Evolutionary conservation across 2,113 vertebrate genomes (phyloP).

Genomic region (Megaleporinus macrocephalus): DNA sequence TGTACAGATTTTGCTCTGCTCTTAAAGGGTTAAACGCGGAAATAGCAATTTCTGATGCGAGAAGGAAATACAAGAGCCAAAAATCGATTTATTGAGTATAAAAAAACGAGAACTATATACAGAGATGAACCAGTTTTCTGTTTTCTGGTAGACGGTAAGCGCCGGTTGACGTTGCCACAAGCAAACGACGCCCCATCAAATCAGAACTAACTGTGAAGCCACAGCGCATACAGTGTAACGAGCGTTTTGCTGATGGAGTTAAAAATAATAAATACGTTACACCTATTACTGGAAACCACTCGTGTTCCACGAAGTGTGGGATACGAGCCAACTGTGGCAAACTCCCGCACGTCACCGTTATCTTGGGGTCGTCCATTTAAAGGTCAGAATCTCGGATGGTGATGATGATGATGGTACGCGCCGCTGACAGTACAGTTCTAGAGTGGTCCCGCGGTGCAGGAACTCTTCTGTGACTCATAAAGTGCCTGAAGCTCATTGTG

Average conservation of each 20-base stretch:
- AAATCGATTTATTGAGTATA: neutral
- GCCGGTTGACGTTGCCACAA: neutral
- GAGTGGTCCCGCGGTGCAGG: too few species aligned
- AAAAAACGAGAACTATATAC: conserved; percentile 4
- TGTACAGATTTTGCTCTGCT: too few species aligned
- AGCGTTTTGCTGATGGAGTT: too few species aligned
- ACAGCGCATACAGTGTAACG: neutral
- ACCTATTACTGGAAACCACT: conserved; percentile 31
- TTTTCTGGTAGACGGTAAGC: conserved; percentile 5
- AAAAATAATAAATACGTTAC: neutral
- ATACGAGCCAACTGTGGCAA: neutral
- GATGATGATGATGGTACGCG: too few species aligned
- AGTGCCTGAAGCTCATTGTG: too few species aligned
- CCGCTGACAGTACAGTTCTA: too few species aligned
- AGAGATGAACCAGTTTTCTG: neutral
- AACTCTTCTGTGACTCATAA: too few species aligned
- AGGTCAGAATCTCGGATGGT: too few species aligned
- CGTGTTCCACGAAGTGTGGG: neutral
- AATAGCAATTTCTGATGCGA: too few species aligned
- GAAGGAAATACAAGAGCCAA: neutral
- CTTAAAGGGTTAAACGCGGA: too few species aligned
- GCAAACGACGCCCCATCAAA: conserved; percentile 13
- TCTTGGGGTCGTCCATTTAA: too few species aligned
- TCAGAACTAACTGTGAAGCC: conserved; percentile 36
- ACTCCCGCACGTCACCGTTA: too few species aligned